Base-by-base conservation (phyloP, 2,113 vertebrate genomes). In the Cottus gobio region DNA sequence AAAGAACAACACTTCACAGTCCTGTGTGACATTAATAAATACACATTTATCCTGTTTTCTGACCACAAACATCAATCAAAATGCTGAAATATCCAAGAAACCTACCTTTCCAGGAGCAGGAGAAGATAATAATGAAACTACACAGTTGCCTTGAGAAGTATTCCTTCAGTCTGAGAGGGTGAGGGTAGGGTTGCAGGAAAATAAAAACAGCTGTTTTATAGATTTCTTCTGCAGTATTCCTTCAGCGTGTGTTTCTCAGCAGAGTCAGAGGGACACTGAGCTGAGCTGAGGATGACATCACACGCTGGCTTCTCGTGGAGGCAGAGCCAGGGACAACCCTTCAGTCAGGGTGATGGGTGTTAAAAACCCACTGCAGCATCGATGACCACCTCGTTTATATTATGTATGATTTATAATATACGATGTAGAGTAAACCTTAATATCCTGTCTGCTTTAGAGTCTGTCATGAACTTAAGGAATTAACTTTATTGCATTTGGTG, bases 261-360 rank as follows among this genome's bases (percentile, higher is more conserved):
- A 67, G 58, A 79, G 85, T 70, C 82, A 20, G 75, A 78, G 60
- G 71, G 34, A 78, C 65, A 86, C 74, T 86, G 89, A 90, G 62
- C 50, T 42, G 87, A 44, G 75, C 77, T 71, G 62, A 0, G 31
- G 64, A 71, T 92, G 89, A 92, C 89, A 87, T 93, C 92, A 90
- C 82, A 67, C 26, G 64, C 64, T 36, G 28, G 56, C 63, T 50
- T 60, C 63, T 37, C 30, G 63, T 63, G 64, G 52, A 65, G 67
- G 63, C 62, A 56, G 36, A 30, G 20, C 34, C 5, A 67, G 61
- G 80, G 69, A 84, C 72, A 62, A 75, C 71, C 89, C 80, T 6
- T 18, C 63, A 87, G 22, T 34, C 63, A 87, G 22, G n/a, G 20
- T 3, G 50, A 61, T 24, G 50, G 36, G 34, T 44, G 48, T 26